A percentile compares a stretch with the other conserved stretches of the same genome.
Conservation (phyloP, 2,113 vertebrate genomes). For the Tupaia chinensis region DNA sequence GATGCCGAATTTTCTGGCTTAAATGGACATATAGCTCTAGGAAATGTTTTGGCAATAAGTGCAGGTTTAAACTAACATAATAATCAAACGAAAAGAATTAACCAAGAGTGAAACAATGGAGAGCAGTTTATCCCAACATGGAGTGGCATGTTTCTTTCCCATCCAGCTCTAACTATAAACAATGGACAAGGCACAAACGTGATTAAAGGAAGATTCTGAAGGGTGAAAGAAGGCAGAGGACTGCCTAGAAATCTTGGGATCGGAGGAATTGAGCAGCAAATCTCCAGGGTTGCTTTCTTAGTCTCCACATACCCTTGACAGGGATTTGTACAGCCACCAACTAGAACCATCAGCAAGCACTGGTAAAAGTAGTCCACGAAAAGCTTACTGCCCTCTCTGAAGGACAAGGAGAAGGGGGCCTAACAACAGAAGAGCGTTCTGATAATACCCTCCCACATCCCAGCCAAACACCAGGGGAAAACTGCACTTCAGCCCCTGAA, state of each 20-base stretch:
- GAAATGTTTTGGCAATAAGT: not conserved
- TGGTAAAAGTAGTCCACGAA: not conserved
- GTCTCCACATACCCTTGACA: not conserved
- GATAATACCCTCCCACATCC: not conserved
- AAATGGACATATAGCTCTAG: not conserved
- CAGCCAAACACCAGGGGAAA: not conserved
- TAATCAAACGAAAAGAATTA: not conserved
- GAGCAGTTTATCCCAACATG: not conserved
- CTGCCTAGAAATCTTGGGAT: rapidly evolving
- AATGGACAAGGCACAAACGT: not conserved
- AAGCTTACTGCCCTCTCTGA: not conserved
- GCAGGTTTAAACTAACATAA: not conserved
- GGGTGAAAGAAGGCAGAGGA: not conserved
- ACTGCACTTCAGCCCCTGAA: rapidly evolving
- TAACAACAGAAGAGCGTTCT: not conserved
- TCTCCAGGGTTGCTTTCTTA: not conserved
- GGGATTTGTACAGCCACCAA: not conserved
- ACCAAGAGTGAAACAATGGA: not conserved
- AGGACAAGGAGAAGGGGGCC: rapidly evolving
- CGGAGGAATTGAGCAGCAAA: rapidly evolving
- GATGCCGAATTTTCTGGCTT: not conserved
- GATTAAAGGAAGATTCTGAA: not conserved
- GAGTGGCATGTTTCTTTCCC: not conserved
- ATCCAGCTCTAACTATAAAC: not conserved
- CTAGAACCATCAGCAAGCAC: rapidly evolving